Conservation (phyloP, 2,797 vertebrate species). For the Catamblyrhynchus diadema region DNA sequence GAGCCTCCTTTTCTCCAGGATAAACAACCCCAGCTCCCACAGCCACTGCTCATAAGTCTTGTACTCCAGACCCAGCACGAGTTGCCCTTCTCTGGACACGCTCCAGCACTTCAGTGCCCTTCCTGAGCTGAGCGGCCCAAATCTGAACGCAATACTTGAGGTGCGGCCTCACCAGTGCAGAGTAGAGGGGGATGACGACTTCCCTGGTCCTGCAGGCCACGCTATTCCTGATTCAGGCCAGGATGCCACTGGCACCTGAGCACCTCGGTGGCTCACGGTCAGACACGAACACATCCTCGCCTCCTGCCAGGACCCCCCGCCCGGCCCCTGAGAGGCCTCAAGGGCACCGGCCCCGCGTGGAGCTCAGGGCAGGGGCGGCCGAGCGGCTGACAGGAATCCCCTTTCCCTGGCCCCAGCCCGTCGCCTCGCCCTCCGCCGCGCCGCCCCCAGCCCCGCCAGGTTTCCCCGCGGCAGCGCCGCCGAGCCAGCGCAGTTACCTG, state of each 20-base stretch:
- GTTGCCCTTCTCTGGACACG: neutral
- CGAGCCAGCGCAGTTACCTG: neutral
- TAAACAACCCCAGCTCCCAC: neutral
- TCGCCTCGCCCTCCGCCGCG: rapidly evolving
- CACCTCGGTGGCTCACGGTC: neutral
- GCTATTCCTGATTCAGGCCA: neutral
- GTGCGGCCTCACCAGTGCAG: neutral
- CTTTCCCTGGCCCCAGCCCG: no score
- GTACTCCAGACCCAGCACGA: neutral
- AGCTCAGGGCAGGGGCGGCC: neutral
- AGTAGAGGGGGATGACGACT: neutral
- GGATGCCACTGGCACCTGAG: neutral
- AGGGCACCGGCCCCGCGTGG: neutral
- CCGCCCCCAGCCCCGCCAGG: neutral
- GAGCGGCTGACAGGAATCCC: neutral
- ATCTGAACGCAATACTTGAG: neutral
- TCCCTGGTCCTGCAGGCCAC: neutral
- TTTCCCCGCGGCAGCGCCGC: neutral
- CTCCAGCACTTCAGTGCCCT: neutral
- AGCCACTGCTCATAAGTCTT: neutral
- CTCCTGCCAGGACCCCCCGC: neutral
- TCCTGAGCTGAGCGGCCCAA: neutral
- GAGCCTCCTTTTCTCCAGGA: neutral
- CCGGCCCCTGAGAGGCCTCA: neutral
- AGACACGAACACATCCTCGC: neutral